Evolutionary conservation across 2,797 vertebrate species (phyloP).

Genomic region (Peromyscus attwateri): DNA sequence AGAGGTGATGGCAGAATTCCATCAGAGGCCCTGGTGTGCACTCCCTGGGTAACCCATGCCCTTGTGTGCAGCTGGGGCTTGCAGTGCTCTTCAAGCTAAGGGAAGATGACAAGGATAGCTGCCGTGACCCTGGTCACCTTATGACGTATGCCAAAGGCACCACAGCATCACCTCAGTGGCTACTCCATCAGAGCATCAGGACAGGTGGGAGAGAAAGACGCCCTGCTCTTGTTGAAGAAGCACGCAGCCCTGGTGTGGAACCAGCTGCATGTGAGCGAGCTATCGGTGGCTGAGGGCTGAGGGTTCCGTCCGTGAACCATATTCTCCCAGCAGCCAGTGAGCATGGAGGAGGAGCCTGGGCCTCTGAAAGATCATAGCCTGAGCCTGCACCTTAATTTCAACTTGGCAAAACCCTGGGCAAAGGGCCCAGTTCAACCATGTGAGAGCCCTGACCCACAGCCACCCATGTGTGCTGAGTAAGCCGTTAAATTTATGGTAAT

Average conservation of each 20-base stretch:
- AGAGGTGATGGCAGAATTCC: neutral
- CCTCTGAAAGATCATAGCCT: neutral
- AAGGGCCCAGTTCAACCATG: neutral
- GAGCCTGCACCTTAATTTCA: neutral
- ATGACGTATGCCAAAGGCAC: neutral
- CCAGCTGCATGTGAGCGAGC: neutral
- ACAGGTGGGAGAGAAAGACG: neutral
- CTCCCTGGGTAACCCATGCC: neutral
- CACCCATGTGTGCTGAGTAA: neutral
- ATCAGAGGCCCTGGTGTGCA: neutral
- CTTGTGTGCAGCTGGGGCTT: neutral
- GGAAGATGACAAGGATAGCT: neutral
- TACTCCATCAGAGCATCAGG: neutral
- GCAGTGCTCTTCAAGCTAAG: neutral
- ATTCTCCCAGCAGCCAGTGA: neutral
- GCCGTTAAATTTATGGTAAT: neutral
- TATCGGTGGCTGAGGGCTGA: neutral
- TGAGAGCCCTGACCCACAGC: neutral
- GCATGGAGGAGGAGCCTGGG: neutral
- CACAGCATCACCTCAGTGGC: accelerated
- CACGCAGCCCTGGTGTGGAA: neutral
- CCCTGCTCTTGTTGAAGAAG: neutral
- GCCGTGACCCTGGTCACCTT: neutral
- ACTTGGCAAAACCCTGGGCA: neutral
- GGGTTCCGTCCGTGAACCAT: neutral